Evolutionary conservation across 2,888 invertebrate species (phyloP), one percentile per base, ranked within the genome.

Genomic region (Parnassius mnemosyne): DNA sequence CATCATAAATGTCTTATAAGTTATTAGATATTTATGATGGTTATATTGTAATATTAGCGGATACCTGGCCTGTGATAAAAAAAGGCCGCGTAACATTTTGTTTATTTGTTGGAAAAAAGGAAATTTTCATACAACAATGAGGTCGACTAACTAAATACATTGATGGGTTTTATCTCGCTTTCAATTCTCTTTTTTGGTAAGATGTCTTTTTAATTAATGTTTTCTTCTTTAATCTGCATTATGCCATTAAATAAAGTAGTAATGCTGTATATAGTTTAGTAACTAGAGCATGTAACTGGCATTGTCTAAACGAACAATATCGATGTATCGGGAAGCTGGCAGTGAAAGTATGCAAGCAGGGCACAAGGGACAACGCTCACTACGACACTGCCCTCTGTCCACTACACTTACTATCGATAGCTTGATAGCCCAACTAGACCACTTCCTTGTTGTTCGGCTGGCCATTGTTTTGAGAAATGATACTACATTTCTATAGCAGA

Each of bases 311-410:
- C 76, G 77, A 67, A 72, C 76, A 69, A 77, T 80, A 80, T 81
- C 80, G 79, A 79, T 80, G 79, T 71, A 82, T 82, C 81, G 79
- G 82, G 81, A 84, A 84, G 79, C 77, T 74, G 76, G 71, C 72
- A 85, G 89, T 87, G 89, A 89, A 90, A 90, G 89, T 89, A 88
- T 84, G 85, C 84, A 85, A 85, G 79, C 78, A 72, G 84, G 81
- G 80, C 85, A 81, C 80, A 78, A 76, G 73, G 75, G 72, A 79
- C 83, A 81, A 80, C 81, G 81, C 77, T 82, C 78, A 76, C 77
- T 79, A 82, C 82, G 85, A 85, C 84, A 82, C 87, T 88, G 86
- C 80, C 85, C 87, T 78, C 78, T 83, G 87, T 86, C 89, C 86
- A 86, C 81, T 81, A 70, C 76, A 74, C 68, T 76, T 74, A 75